Evolutionary conservation across 2,113 vertebrate genomes (phyloP), one percentile per base, ranked within the genome.

Genomic region (Colistium nudipinnis): DNA sequence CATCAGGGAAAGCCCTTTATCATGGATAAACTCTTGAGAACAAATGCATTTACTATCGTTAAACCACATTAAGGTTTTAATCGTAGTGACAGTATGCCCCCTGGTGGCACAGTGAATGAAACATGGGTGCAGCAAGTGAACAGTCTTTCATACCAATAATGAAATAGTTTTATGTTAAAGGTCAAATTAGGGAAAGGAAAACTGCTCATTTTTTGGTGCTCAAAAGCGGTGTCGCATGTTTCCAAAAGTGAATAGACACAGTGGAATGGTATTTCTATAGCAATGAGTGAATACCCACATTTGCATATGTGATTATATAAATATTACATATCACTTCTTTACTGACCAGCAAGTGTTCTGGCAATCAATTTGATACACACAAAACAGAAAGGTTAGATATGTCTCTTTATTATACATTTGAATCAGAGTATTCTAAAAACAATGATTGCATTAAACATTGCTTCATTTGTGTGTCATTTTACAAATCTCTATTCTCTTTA

Each of bases 311-410:
- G 65, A 55, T 80, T 67, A 68, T 28, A 67, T 41, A 80, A 62
- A 78, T 78, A 83, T 44, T 27, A 44, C 64, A 59, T 76, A 45
- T 70, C 62, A 35, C 44, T 70, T 74, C 62, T 72, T 66, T 22
- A 89, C 90, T 90, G 79, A 90, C 91, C 91, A 90, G 87, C 91
- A 92, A 38, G 89, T 82, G 84, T 90, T 89, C 73, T 81, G 87
- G 91, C 91, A 92, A 92, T 90, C 91, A 92, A 82, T 92, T 90
- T 92, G 91, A 59, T 48, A 69, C 72, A 70, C 33, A 48, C 10
- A 75, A 44, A 82, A 78, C 24, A 77, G 36, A 78, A 30, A 70
- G 20, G 41, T 45, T 25, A 54, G 65, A 54, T 48, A 17, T 33
- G 49, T 8, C 38, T 25, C 19, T 60, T 36, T 49, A 10, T 33